phyloP scores from a whole-genome alignment of 2,888 invertebrate genomes.

The Sussaba pulchella region DNA sequence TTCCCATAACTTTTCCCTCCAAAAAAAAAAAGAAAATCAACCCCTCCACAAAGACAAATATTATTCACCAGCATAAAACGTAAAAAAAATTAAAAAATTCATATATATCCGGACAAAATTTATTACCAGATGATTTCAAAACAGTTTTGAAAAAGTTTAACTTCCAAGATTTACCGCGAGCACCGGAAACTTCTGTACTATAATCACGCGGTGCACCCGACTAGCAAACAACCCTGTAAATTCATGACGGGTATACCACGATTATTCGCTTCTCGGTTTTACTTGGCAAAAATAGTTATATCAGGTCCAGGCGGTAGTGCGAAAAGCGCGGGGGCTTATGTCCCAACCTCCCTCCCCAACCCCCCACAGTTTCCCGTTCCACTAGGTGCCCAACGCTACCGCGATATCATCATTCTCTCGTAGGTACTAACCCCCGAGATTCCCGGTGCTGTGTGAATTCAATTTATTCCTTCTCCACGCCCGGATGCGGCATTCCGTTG shows the following conservation, averaged over 20 bases:
- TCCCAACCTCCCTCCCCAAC: no score
- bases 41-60: no score
- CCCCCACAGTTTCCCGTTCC: conserved; percentile 50
- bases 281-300: conserved; percentile 49
- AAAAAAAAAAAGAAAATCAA: no score
- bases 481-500: conserved; percentile 56
- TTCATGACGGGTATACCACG: conserved; percentile 71
- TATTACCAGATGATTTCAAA: conserved; percentile 73
- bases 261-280: conserved; percentile 60
- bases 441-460: conserved; percentile 62
- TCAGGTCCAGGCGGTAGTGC: conserved; percentile 24
- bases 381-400: conserved; percentile 5
- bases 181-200: conserved; percentile 74
- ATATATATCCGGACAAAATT: conserved; percentile 54
- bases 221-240: conserved; percentile 78
- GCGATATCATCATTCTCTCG: conserved; percentile 66
- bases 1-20: no score
- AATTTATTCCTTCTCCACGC: conserved; percentile 66
- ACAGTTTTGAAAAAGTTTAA: conserved; percentile 72
- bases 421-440: conserved; percentile 56
- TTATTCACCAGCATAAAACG: no score
- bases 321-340: conserved; percentile 34
- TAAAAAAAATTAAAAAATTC: no score
- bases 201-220: conserved; percentile 71
- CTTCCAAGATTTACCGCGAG: conserved; percentile 38